Evolutionary conservation across 2,113 vertebrate genomes (phyloP).

Genomic region (Holacanthus passer): DNA sequence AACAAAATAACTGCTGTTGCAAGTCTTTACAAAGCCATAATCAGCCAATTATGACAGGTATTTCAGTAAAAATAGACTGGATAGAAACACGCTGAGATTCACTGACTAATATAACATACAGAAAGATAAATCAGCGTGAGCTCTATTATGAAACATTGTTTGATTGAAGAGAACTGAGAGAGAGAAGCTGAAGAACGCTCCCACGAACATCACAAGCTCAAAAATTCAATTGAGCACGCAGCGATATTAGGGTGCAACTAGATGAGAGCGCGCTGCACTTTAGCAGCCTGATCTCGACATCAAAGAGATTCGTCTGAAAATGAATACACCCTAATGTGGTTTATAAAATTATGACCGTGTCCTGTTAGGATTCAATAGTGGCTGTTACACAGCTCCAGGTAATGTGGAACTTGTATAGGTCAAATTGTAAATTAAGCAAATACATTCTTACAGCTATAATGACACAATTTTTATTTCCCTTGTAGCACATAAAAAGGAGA

Average conservation of each 20-base stretch:
- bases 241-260: slow-evolving; percentile 37
- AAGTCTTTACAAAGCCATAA: not conserved
- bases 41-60: slow-evolving; percentile 5
- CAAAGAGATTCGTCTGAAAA: slow-evolving; percentile 53
- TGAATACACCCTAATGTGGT: slow-evolving; percentile 39
- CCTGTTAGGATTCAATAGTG: slow-evolving; percentile 32
- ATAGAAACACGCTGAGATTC: not conserved
- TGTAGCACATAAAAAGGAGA: slow-evolving; percentile 55
- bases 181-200: slow-evolving; percentile 6
- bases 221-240: slow-evolving; percentile 30
- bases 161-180: slow-evolving; percentile 10
- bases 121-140: not conserved
- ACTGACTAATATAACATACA: not conserved
- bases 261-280: slow-evolving; percentile 34
- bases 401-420: slow-evolving; percentile 53
- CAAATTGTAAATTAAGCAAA: slow-evolving; percentile 69
- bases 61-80: not conserved
- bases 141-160: not conserved
- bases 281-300: slow-evolving; percentile 41
- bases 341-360: slow-evolving; percentile 51
- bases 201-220: slow-evolving; percentile 4
- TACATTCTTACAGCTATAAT: slow-evolving; percentile 55
- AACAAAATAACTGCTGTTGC: not conserved
- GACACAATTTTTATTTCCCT: slow-evolving; percentile 57
- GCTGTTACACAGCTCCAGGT: slow-evolving; percentile 31